phyloP scores from a whole-genome alignment of 2,888 invertebrate genomes.

The Gibbula magus region DNA sequence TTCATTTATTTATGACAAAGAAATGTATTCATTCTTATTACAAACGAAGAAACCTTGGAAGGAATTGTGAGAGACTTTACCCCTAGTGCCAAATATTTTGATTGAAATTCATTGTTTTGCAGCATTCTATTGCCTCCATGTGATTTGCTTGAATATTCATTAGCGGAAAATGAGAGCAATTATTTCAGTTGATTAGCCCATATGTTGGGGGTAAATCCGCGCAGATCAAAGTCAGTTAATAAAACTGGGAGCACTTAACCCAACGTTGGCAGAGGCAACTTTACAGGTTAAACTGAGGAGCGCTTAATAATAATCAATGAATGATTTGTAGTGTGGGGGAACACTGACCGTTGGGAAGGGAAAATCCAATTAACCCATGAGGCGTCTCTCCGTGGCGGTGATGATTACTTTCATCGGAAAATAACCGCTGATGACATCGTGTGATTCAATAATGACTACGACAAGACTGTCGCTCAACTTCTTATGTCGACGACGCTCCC shows the following conservation, averaged over 20 bases:
- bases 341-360: neutral
- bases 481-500: conserved; percentile 29
- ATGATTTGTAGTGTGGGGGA: conserved; percentile 26
- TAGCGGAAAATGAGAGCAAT: conserved; percentile 24
- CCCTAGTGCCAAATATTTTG: conserved; percentile 8
- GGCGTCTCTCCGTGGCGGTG: conserved; percentile 42
- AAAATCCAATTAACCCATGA: conserved; percentile 44
- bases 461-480: conserved; percentile 31
- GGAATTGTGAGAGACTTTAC: neutral
- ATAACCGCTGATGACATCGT: conserved; percentile 46
- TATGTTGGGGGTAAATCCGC: neutral
- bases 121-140: neutral
- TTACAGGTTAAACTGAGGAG: conserved; percentile 13
- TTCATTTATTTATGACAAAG: no score
- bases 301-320: conserved; percentile 30
- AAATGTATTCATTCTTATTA: no score
- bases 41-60: no score
- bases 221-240: conserved; percentile 15
- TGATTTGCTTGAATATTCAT: conserved; percentile 25
- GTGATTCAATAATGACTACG: conserved; percentile 43
- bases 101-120: conserved; percentile 22
- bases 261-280: conserved; percentile 5
- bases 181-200: conserved; percentile 18
- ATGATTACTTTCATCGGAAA: conserved; percentile 44
- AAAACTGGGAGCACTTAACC: conserved; percentile 27